A percentile compares a stretch with the other conserved stretches of the same genome.
Conservation (phyloP, 2,797 vertebrate species). For the Eulemur coronatus region DNA sequence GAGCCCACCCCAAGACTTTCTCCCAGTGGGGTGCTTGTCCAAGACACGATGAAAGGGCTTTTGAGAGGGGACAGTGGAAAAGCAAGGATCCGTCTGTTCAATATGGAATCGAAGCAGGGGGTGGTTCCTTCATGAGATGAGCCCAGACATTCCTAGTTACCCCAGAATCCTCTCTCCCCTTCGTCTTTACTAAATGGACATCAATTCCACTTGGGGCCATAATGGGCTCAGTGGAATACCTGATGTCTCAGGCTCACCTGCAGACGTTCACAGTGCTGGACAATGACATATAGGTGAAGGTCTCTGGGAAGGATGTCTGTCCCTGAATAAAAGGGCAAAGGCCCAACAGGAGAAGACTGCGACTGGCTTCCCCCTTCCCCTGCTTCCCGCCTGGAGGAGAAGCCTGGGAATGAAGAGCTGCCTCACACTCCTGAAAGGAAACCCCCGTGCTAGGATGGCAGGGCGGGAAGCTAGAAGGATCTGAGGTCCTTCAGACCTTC, state of each 20-base stretch:
- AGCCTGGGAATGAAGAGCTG: neutral
- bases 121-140: neutral
- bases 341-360: neutral
- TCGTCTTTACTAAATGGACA: neutral
- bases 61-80: neutral
- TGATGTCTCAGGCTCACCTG: neutral
- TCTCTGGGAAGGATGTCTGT: neutral
- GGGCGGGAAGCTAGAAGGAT: neutral
- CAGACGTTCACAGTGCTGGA: neutral
- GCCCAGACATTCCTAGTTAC: neutral
- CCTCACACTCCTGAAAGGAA: neutral
- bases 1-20: neutral
- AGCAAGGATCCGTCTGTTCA: neutral
- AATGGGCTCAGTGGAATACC: neutral
- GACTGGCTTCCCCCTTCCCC: neutral
- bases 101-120: neutral
- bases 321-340: neutral
- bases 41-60: neutral
- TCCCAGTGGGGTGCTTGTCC: neutral
- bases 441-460: neutral
- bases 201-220: neutral
- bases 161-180: neutral
- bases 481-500: neutral
- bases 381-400: neutral
- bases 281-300: neutral